Evolutionary conservation across 2,113 vertebrate genomes (phyloP).

Genomic region (Ondatra zibethicus): DNA sequence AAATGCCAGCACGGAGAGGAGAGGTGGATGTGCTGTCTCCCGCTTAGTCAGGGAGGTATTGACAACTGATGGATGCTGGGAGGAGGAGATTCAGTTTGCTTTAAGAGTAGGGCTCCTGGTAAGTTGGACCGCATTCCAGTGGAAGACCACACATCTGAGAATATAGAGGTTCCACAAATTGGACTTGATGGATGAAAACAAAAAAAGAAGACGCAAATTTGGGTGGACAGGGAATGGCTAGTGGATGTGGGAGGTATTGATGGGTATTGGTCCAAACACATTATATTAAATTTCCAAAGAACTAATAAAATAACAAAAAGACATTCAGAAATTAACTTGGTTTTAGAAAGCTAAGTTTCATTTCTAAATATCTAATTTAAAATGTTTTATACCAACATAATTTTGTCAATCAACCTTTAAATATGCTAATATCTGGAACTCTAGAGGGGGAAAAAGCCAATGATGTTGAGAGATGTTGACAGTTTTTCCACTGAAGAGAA

Average conservation of each 20-base stretch:
- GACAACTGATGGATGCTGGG: neutral
- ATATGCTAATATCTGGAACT: neutral
- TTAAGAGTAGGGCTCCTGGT: neutral
- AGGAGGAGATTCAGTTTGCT: neutral
- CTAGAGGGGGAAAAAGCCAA: neutral
- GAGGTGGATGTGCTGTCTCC: too few relatives aligned
- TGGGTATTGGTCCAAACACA: neutral
- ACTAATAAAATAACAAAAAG: neutral
- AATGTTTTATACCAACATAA: neutral
- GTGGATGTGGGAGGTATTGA: neutral
- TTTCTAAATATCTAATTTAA: neutral
- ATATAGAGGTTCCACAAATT: neutral
- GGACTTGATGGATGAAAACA: neutral
- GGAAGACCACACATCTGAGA: neutral
- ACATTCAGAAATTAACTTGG: neutral
- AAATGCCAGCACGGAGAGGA: neutral
- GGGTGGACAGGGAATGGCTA: neutral
- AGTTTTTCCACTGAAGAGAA: constrained; percentile 23
- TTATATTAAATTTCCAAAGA: neutral
- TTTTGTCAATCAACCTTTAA: neutral
- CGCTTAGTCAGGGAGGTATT: neutral
- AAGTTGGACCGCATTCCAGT: neutral
- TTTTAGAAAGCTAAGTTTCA: constrained; percentile 46
- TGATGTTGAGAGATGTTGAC: neutral
- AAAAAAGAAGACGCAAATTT: neutral